Percentiles rank a stretch among this genome's conserved stretches.
These are phyloP conservation scores for Holotrichia oblita DNA, from an alignment of 1,140 invertebrate species.

Conservation along the genomic window DNA sequence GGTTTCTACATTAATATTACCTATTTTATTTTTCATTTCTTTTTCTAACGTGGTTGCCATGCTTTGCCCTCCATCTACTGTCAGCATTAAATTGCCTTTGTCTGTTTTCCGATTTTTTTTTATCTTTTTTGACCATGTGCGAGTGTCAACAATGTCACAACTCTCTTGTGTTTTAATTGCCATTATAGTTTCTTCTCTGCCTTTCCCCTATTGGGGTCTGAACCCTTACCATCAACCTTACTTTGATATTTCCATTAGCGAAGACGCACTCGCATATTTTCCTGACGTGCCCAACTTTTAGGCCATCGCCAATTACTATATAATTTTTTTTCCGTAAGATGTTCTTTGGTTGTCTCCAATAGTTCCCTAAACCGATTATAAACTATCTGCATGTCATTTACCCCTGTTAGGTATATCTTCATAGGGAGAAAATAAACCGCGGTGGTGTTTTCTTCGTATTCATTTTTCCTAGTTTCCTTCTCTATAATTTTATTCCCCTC, in stretches of 20 bases:
- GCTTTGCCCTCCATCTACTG: neutral
- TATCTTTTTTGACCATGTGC: neutral
- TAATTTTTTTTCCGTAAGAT: neutral
- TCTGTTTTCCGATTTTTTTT: neutral
- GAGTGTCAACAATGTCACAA: too few species aligned
- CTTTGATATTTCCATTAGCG: neutral
- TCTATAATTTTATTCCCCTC: neutral
- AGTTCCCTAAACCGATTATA: neutral
- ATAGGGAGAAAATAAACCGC: neutral
- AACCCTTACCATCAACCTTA: neutral
- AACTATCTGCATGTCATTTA: neutral
- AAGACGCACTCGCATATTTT: neutral
- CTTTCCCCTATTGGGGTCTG: neutral
- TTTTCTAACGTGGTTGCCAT: too few species aligned
- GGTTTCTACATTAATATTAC: neutral
- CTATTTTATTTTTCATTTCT: too few species aligned
- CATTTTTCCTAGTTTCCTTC: neutral
- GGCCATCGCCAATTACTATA: neutral
- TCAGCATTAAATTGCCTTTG: neutral
- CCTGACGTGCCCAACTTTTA: neutral
- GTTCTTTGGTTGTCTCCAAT: neutral
- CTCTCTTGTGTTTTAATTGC: neutral
- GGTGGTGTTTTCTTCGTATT: neutral
- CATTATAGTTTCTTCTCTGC: neutral
- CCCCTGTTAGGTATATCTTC: neutral